These are phyloP conservation scores for Chiloscyllium punctatum DNA, from an alignment of 2,797 vertebrate species.

Conservation along the genomic window DNA sequence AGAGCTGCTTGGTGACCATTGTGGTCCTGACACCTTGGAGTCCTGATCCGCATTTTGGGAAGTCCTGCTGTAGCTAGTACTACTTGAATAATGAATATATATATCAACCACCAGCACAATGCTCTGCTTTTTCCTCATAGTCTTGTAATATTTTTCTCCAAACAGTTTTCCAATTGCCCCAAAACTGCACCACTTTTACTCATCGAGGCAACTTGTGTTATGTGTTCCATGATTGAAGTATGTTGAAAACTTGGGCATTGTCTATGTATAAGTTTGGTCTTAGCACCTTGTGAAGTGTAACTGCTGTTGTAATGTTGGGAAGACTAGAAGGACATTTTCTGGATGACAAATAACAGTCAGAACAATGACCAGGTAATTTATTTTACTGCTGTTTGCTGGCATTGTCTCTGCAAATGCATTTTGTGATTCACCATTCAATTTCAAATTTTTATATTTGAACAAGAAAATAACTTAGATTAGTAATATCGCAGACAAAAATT, in stretches of 20 bases:
- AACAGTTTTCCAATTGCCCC: not conserved
- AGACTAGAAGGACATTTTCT: not conserved
- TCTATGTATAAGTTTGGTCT: not conserved
- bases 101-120: not conserved
- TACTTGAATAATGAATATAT: not conserved
- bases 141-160: not conserved
- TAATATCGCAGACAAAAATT: not conserved
- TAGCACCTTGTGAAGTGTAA: not conserved
- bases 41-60: too few relatives aligned
- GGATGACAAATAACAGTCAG: too few relatives aligned
- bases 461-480: not conserved
- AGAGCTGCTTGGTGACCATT: too few relatives aligned
- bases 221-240: not conserved
- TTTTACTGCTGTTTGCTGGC: too few relatives aligned
- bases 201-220: not conserved
- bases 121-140: not conserved
- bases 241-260: not conserved
- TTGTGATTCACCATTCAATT: not conserved
- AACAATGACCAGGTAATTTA: too few relatives aligned
- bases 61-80: not conserved
- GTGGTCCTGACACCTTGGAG: too few relatives aligned
- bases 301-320: too few relatives aligned
- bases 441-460: not conserved
- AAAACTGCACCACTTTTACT: not conserved
- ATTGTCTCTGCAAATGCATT: too few relatives aligned